These are phyloP conservation scores for Sander vitreus DNA, from an alignment of 2,113 vertebrate species.

Conservation along the genomic window DNA sequence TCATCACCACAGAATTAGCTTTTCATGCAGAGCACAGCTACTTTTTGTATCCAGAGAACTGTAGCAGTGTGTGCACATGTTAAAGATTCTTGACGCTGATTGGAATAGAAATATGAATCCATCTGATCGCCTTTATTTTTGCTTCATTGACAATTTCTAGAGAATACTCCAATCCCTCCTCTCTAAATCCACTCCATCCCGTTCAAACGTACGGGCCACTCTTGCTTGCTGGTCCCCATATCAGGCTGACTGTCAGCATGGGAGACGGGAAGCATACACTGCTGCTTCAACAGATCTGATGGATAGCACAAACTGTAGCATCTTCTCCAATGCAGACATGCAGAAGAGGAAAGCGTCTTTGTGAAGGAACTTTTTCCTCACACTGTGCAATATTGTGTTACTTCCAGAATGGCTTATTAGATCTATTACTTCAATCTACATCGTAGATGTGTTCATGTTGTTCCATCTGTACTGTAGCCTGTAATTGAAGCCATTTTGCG, in stretches of 20 bases:
- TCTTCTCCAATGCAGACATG: slow-evolving; percentile 43
- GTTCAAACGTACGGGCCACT: slow-evolving; percentile 52
- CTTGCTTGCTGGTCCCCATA: slow-evolving; percentile 59
- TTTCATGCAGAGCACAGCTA: slow-evolving; percentile 1
- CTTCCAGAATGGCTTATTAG: slow-evolving; percentile 27
- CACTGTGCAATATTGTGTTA: slow-evolving; percentile 29
- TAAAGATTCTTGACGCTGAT: slow-evolving; percentile 48
- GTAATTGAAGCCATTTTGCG: slow-evolving; percentile 26
- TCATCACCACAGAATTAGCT: slow-evolving; percentile 23
- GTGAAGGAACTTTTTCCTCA: slow-evolving; percentile 32
- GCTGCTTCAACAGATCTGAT: slow-evolving; percentile 78
- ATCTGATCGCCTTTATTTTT: slow-evolving; percentile 55
- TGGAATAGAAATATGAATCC: slow-evolving; percentile 44
- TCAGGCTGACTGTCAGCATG: slow-evolving; percentile 70
- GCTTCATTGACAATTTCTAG: slow-evolving; percentile 65
- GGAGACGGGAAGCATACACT: slow-evolving; percentile 53
- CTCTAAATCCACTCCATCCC: slow-evolving; percentile 50
- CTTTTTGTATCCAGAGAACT: slow-evolving; percentile 5
- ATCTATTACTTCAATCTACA: slow-evolving; percentile 29
- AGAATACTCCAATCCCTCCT: slow-evolving; percentile 41
- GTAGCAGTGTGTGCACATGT: slow-evolving; percentile 2
- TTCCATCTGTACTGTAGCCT: slow-evolving; percentile 28
- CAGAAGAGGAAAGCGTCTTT: background rate
- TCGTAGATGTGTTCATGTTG: slow-evolving; percentile 21
- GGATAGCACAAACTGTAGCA: slow-evolving; percentile 44